Evolutionary conservation across 2,797 vertebrate species (phyloP).

Genomic region (Heliangelus exortis): DNA sequence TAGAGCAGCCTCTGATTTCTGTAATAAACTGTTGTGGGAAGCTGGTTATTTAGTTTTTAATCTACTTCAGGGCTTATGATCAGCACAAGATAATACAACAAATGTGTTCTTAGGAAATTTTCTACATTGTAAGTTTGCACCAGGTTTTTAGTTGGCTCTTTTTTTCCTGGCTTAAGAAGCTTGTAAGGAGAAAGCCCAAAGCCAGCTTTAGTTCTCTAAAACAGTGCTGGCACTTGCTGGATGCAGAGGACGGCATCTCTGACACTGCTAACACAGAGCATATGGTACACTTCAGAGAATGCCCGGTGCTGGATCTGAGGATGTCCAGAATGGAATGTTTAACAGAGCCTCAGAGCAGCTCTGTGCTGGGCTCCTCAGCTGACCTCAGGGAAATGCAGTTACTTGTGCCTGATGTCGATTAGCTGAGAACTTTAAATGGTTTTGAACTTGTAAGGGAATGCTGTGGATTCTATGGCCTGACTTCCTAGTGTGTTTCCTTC

Average conservation of each 20-base stretch:
- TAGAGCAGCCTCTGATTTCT: background rate
- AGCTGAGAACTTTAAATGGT: background rate
- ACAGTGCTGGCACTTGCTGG: background rate
- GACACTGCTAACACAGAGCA: background rate
- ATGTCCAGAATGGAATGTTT: background rate
- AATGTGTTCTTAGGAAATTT: background rate
- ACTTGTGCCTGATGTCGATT: rapidly evolving
- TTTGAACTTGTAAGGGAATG: background rate
- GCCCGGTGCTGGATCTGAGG: background rate
- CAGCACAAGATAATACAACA: background rate
- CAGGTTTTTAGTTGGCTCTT: background rate
- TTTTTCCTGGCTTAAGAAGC: background rate
- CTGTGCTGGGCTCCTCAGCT: background rate
- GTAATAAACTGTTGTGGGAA: background rate
- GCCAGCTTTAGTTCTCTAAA: background rate
- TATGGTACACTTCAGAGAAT: background rate
- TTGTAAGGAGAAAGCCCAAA: background rate
- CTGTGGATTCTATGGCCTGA: background rate
- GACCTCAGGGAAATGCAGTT: background rate
- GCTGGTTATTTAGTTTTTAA: background rate
- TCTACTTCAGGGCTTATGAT: background rate
- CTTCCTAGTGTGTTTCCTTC: constrained; percentile 15
- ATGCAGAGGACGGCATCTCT: background rate
- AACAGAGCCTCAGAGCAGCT: background rate
- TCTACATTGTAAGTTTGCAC: rapidly evolving